Base-by-base conservation (phyloP, 2,113 vertebrate genomes). In the Chloroceryle aenea region DNA sequence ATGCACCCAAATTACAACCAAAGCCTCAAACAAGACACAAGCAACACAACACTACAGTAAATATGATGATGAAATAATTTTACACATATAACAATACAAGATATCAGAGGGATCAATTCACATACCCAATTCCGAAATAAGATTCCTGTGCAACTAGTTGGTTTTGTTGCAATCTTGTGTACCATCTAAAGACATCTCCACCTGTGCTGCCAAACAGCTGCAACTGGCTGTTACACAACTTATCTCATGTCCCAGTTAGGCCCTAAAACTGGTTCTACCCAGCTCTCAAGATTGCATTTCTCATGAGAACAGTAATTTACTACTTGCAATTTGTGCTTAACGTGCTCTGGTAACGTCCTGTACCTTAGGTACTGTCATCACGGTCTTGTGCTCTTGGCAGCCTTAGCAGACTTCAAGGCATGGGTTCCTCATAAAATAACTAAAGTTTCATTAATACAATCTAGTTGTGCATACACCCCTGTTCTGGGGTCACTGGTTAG, bases 141-240 rank as follows among this genome's bases (percentile, higher is more conserved):
- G 38, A 92, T 61, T 94, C 93, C 93, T 68, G 80, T 87, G 73
- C 61, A 85, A 85, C 94, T 67, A 78, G 89, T 72, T 4, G 4
- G 86, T 64, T 96, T 94, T 56, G 73, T 61, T 55, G 27, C 84
- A 96, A 96, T 97, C 95, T 92, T 56, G 64, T n/a, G 64, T 88
- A 78, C 42, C 47, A 95, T 94, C 91, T 95, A 50, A 56, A 67
- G 72, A 36, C 30, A 69, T 52, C 84, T 95, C 91, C 73, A 75
- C 94, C 89, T 91, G 52, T 85, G 84, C 89, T 91, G 55, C 80
- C 56, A 89, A 76, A 56, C 83, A 94, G 50, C 55, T 97, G 95
- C 73, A 96, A 92, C 13, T 78, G 34, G 47, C 48, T 81, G 47
- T 95, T 97, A 81, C 89, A 72, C 89, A 97, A 92, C 64, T 34